A percentile compares a stretch with the other conserved stretches of the same genome.
Evolutionary conservation across 2,797 vertebrate species (phyloP).

Genomic region (Decapterus maruadsi): DNA sequence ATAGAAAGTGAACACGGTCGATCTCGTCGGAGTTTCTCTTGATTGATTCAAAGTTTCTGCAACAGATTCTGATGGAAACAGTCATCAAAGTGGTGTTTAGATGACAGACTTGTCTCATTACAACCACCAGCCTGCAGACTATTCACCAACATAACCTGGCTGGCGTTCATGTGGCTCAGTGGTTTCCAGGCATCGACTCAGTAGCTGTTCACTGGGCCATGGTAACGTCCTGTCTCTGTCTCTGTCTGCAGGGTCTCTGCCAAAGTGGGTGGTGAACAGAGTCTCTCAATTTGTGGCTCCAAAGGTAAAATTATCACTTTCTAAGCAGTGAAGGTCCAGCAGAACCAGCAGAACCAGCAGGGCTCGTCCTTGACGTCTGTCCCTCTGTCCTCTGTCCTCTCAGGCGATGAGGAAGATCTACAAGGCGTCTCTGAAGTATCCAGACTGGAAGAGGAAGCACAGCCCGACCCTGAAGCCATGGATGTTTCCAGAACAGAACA

Average conservation of each 20-base stretch:
- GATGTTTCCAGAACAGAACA: conserved; percentile 90
- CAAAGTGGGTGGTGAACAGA: conserved; percentile 94
- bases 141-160: too few species aligned
- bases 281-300: conserved; percentile 93
- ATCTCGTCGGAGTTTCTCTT: too few species aligned
- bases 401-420: conserved; percentile 92
- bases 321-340: background rate
- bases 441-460: conserved; percentile 90
- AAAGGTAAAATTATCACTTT: conserved; percentile 82
- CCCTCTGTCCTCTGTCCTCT: background rate
- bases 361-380: background rate
- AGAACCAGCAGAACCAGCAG: too few species aligned
- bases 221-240: background rate
- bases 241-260: conserved; percentile 88
- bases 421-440: conserved; percentile 91
- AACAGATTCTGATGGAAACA: too few species aligned
- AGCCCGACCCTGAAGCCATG: conserved; percentile 87
- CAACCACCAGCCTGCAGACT: too few species aligned
- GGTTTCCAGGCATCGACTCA: too few species aligned
- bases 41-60: too few species aligned
- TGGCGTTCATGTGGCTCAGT: too few species aligned
- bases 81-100: too few species aligned
- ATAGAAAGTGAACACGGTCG: too few species aligned
- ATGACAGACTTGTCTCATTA: too few species aligned
- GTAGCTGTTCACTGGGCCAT: too few species aligned